Percentiles rank a stretch among this genome's conserved stretches.
phyloP scores from a whole-genome alignment of 2,888 invertebrate species.

The Ophion ellenae region DNA sequence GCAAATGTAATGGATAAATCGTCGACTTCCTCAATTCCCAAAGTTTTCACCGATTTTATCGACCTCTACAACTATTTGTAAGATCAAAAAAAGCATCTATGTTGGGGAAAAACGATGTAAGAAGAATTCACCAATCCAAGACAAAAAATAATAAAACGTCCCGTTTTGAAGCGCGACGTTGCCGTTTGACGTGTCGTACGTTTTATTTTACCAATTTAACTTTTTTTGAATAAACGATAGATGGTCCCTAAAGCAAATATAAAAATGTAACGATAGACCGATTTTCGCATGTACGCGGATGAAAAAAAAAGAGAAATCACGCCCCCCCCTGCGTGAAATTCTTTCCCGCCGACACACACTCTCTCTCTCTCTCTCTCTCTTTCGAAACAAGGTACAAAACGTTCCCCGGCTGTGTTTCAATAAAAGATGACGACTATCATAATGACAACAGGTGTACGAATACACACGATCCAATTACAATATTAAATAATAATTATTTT shows the following conservation, averaged over 20 bases:
- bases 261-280: conserved; percentile 58
- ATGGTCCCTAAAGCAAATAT: conserved; percentile 69
- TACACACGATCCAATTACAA: conserved; percentile 64
- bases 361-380: conserved; percentile 28
- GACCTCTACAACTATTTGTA: too few relatives aligned
- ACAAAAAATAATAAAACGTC: background rate
- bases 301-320: background rate
- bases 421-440: conserved; percentile 36
- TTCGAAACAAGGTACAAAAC: conserved; percentile 51
- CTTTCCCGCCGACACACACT: background rate
- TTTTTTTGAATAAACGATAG: conserved; percentile 56
- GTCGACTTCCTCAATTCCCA: background rate
- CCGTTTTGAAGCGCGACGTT: background rate
- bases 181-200: conserved; percentile 40
- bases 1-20: too few relatives aligned
- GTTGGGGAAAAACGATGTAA: background rate
- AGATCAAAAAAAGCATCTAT: too few relatives aligned
- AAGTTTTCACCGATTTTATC: background rate
- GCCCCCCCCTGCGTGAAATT: background rate
- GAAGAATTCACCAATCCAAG: background rate
- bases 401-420: conserved; percentile 34
- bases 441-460: conserved; percentile 60
- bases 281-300: conserved; percentile 52
- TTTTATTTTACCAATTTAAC: conserved; percentile 61
- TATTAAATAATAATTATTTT: conserved; percentile 65